Conservation (phyloP, 2,888 invertebrate species). For the Dioctria linearis region DNA sequence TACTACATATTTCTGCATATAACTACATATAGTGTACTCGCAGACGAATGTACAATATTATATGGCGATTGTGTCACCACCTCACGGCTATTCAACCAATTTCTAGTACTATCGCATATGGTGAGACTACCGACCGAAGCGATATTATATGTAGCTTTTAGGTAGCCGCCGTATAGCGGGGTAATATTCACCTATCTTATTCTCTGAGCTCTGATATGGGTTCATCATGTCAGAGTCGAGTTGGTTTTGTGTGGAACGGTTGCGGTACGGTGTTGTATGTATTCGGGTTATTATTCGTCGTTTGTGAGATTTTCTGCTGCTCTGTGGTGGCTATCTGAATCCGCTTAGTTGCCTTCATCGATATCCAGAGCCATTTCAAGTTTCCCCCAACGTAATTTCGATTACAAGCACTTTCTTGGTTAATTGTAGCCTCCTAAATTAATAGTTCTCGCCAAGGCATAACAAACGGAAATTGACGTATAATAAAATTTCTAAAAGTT, state of each 20-base stretch:
- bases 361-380: slow-evolving; percentile 46
- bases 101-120: slow-evolving; percentile 41
- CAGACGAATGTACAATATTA: too few species aligned
- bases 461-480: not conserved
- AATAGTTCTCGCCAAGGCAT: not conserved
- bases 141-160: too few species aligned
- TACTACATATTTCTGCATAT: too few species aligned
- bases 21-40: too few species aligned
- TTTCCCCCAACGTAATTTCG: slow-evolving; percentile 39
- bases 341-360: slow-evolving; percentile 32
- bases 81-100: slow-evolving; percentile 28
- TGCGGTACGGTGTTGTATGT: slow-evolving; percentile 34
- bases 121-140: too few species aligned
- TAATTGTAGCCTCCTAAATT: slow-evolving; percentile 16
- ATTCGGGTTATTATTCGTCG: not conserved
- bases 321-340: slow-evolving; percentile 4
- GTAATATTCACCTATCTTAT: slow-evolving; percentile 21
- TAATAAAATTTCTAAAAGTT: too few species aligned
- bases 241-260: slow-evolving; percentile 46
- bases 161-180: slow-evolving; percentile 33
- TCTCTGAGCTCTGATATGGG: slow-evolving; percentile 14
- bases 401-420: slow-evolving; percentile 36
- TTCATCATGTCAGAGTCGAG: not conserved
- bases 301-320: not conserved
- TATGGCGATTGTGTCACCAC: slow-evolving; percentile 14